Evolutionary conservation across 1,140 invertebrate species (phyloP).

Genomic region (Philopotamus ludificatus): DNA sequence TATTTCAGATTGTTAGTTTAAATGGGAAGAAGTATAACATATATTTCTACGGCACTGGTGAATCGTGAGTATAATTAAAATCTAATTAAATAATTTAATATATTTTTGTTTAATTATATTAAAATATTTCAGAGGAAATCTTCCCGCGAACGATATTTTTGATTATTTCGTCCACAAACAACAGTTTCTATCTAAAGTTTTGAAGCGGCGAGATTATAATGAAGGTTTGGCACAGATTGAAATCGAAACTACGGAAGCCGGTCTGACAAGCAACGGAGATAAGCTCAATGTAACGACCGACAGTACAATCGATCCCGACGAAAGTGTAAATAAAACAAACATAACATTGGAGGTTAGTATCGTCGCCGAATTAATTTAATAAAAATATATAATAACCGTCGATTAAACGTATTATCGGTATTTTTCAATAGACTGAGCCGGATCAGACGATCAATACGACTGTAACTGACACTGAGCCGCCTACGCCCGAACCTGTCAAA

Average conservation of each 20-base stretch:
- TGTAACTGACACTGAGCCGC: neutral
- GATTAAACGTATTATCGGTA: too few species aligned
- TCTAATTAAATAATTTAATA: neutral
- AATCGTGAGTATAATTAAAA: conserved; percentile 73
- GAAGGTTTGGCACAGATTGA: conserved; percentile 55
- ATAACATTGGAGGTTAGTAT: conserved; percentile 5
- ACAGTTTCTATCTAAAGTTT: conserved; percentile 52
- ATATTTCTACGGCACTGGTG: conserved; percentile 92
- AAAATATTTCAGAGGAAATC: conserved; percentile 46
- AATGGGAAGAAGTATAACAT: conserved; percentile 86
- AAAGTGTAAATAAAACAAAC: neutral
- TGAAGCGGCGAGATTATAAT: conserved; percentile 53
- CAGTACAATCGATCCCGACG: neutral
- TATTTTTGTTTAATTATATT: neutral
- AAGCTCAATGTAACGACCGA: neutral
- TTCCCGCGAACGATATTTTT: conserved; percentile 54
- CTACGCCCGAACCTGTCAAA: neutral
- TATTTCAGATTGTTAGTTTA: conserved; percentile 70
- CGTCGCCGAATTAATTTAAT: neutral
- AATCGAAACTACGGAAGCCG: conserved; percentile 53
- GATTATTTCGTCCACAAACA: conserved; percentile 55
- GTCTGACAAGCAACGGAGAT: conserved; percentile 13
- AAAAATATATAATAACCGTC: neutral
- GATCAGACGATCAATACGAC: neutral
- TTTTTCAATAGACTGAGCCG: neutral